phyloP scores from a whole-genome alignment of 1,140 invertebrate species.

The Episyrphus balteatus region DNA sequence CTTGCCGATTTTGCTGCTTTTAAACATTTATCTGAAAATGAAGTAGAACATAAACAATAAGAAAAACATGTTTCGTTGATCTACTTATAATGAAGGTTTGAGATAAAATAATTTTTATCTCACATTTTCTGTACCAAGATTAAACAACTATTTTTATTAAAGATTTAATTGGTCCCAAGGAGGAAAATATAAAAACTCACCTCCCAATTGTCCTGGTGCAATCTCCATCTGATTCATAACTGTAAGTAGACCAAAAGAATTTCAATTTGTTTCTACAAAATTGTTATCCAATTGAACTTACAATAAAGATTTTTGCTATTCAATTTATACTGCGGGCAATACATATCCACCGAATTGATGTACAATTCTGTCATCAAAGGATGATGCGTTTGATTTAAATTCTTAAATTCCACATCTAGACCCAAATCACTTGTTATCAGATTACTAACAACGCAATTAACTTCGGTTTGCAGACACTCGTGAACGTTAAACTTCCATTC shows the following conservation, averaged over 20 bases:
- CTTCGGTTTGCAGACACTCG: constrained; percentile 51
- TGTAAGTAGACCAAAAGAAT: constrained; percentile 3
- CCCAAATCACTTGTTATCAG: constrained; percentile 43
- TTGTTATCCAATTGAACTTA: constrained; percentile 15
- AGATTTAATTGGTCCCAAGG: too few species aligned
- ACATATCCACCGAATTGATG: constrained; percentile 24
- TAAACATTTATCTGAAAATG: constrained; percentile 15
- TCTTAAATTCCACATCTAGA: constrained; percentile 50
- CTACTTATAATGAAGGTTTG: too few species aligned
- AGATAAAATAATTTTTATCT: too few species aligned
- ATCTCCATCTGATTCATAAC: constrained; percentile 31
- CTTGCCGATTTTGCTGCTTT: constrained; percentile 22
- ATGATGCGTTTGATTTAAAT: constrained; percentile 53
- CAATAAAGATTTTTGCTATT: constrained; percentile 20
- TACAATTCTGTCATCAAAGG: constrained; percentile 46
- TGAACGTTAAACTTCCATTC: constrained; percentile 56
- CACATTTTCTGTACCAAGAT: too few species aligned
- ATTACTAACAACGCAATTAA: constrained; percentile 40
- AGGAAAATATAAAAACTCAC: too few species aligned
- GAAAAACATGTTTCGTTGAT: too few species aligned
- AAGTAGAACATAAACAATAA: too few species aligned
- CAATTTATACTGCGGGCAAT: constrained; percentile 23
- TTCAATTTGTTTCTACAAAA: neutral
- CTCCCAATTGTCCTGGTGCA: constrained; percentile 16
- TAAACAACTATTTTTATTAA: too few species aligned